A percentile compares a stretch with the other conserved stretches of the same genome.
phyloP scores from a whole-genome alignment of 2,797 vertebrate genomes.

The Myoxocephalus aenaeus region DNA sequence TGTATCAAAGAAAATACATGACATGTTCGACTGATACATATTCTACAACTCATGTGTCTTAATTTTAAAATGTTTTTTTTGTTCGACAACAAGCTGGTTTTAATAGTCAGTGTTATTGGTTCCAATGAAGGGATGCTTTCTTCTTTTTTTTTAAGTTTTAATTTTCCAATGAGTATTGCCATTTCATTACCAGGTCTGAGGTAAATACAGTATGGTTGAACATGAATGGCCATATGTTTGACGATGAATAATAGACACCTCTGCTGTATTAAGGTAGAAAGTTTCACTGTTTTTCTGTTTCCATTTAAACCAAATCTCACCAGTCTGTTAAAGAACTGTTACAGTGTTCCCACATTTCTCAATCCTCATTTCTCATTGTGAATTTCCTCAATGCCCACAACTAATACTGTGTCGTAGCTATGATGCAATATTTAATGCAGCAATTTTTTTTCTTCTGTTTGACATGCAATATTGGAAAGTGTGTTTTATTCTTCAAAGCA shows the following conservation, averaged over 20 bases:
- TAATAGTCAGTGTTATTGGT: slow-evolving; percentile 8
- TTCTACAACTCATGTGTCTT: slow-evolving; percentile 72
- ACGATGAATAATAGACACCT: slow-evolving; percentile 33
- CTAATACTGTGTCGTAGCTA: slow-evolving; percentile 19
- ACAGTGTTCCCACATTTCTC: slow-evolving; percentile 19
- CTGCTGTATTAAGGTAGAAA: slow-evolving; percentile 42
- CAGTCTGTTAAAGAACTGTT: slow-evolving; percentile 6
- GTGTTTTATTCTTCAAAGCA: slow-evolving; percentile 22
- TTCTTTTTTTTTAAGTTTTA: background rate
- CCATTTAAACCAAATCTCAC: slow-evolving; percentile 57
- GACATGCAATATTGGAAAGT: slow-evolving; percentile 41
- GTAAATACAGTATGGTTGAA: slow-evolving; percentile 35
- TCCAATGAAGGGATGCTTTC: slow-evolving; percentile 16
- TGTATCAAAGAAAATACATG: slow-evolving; percentile 67
- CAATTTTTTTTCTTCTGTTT: slow-evolving; percentile 19
- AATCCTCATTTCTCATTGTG: slow-evolving; percentile 31
- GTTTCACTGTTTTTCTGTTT: slow-evolving; percentile 53
- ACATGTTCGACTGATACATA: slow-evolving; percentile 60
- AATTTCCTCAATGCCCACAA: slow-evolving; percentile 24
- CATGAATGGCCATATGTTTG: slow-evolving; percentile 34
- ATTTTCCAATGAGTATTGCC: slow-evolving; percentile 29
- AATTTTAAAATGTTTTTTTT: slow-evolving; percentile 52
- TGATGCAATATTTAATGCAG: slow-evolving; percentile 54
- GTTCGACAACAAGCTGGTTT: slow-evolving; percentile 41
- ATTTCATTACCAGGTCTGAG: slow-evolving; percentile 30